Base-by-base conservation (phyloP, 2,113 vertebrate genomes). In the Varanus komodoensis region DNA sequence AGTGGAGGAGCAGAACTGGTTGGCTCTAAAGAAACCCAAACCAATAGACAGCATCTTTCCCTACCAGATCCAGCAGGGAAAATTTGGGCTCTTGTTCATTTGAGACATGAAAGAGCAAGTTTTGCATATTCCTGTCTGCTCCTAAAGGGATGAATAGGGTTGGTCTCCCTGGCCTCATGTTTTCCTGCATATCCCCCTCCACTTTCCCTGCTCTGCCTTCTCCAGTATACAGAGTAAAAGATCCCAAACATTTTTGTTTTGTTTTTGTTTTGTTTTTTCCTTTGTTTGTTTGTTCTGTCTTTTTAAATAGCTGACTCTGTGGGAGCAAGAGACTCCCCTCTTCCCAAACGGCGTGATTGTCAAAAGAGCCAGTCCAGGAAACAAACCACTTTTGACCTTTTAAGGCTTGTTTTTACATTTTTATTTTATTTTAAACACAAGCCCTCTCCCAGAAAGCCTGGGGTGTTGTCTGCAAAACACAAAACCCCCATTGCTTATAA, bases 391-490 rank as follows among this genome's bases (percentile, higher is more conserved):
- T 91, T 91, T 94, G 92, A 90, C 95, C 94, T 95, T 95, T 95
- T 95, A 95, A 95, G 96, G 94, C 91, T 86, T 90, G 91, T 95
- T 94, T 95, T 92, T 89, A 94, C 90, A 79, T 92, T 52, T 93
- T 80, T 80, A 85, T 81, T 91, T 91, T 91, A 91, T 91, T 85
- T 90, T 88, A 85, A 88, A 84, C 50, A 61, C 82, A 88, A 88
- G 74, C 75, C 44, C 75, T 88, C 81, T 79, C 52, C 90, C 75
- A 88, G 90, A 88, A 85, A 91, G 87, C 87, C 82, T 85, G 87
- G 86, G 87, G 75, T 88, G 75, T 91, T 88, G 90, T 80, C 82
- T 85, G 87, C 82, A 88, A 88, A 91, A 84, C 93, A 93, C 90
- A 12, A 8, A 14, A 9, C 2, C 71, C 77, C 77, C 32, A 82